These are phyloP conservation scores for Tribolium freemani DNA, from an alignment of 2,888 invertebrate species.

Conservation along the genomic window DNA sequence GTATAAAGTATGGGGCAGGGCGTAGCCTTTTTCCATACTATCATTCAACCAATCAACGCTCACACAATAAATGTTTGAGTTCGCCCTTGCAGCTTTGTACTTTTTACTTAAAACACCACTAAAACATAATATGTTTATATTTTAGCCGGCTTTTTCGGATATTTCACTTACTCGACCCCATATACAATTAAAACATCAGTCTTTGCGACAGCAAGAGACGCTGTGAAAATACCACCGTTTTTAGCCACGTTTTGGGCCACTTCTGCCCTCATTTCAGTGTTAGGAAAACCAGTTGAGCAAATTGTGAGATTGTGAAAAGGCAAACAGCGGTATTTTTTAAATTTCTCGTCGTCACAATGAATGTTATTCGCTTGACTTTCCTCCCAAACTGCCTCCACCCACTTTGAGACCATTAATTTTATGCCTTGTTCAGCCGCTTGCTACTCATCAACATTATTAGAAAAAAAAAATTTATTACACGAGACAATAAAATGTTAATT, in stretches of 20 bases:
- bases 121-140: slow-evolving; percentile 56
- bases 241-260: slow-evolving; percentile 78
- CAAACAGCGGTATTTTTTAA: slow-evolving; percentile 75
- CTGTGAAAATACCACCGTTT: slow-evolving; percentile 77
- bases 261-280: slow-evolving; percentile 74
- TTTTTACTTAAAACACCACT: slow-evolving; percentile 82
- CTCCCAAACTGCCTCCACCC: slow-evolving; percentile 88
- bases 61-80: slow-evolving; percentile 75
- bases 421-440: slow-evolving; percentile 78
- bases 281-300: slow-evolving; percentile 81
- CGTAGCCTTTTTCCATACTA: slow-evolving; percentile 80
- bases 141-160: background rate
- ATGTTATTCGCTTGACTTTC: slow-evolving; percentile 75
- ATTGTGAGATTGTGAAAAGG: slow-evolving; percentile 84
- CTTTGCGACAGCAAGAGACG: slow-evolving; percentile 68
- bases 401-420: slow-evolving; percentile 82
- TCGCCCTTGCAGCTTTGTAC: slow-evolving; percentile 73
- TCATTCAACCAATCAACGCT: slow-evolving; percentile 84
- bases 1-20: slow-evolving; percentile 75
- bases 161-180: slow-evolving; percentile 54
- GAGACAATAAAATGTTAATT: no score
- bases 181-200: slow-evolving; percentile 73
- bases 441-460: slow-evolving; percentile 65
- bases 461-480: no score
- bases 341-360: slow-evolving; percentile 75